Evolutionary conservation across 2,888 invertebrate genomes (phyloP), one percentile per base, ranked within the genome.

Genomic region (Chouioia cunea): DNA sequence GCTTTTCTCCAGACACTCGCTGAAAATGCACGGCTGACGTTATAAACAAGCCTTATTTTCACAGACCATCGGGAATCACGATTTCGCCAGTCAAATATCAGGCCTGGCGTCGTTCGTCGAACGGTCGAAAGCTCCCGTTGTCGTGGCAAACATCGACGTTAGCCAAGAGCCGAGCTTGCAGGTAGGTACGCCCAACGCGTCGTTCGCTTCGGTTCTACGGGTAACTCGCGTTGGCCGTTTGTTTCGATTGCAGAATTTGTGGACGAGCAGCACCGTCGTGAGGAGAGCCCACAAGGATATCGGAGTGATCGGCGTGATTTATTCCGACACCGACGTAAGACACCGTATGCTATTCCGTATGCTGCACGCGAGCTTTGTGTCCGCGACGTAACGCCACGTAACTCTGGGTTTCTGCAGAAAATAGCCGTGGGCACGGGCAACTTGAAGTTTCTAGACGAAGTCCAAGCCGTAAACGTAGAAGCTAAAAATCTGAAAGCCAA

Each of bases 11-110:
- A 27, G 6, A 27, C 6, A 27, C 6, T 27, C 4, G 4, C 4
- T 8, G 3, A 18, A 16, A 10, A 18, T 52, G n/a, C 8, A 14
- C n/a, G n/a, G n/a, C n/a, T n/a, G n/a, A n/a, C n/a, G 20, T 20
- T 20, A 8, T 8, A 53, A 1, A 4, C 6, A 14, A 18, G 14
- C 15, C 0, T 4, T 22, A 23, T 27, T 20, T 58, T 15, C 63
- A 16, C 80, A 95, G 94, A 92, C 93, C 0, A 82, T 95, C 10
- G 95, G 96, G 0, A 95, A 95, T 83, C 95, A 96, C 78, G 96
- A 96, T 83, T 96, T 96, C 79, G 96, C 96, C 81, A 89, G 93
- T 77, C 91, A 90, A 3, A 86, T 95, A 2, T 89, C 86, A 6
- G 94, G 93, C 0, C 83, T 95, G 0, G 88, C 91, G 0, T 93